These are phyloP conservation scores for Anableps anableps DNA, from an alignment of 2,797 vertebrate species.

Conservation along the genomic window DNA sequence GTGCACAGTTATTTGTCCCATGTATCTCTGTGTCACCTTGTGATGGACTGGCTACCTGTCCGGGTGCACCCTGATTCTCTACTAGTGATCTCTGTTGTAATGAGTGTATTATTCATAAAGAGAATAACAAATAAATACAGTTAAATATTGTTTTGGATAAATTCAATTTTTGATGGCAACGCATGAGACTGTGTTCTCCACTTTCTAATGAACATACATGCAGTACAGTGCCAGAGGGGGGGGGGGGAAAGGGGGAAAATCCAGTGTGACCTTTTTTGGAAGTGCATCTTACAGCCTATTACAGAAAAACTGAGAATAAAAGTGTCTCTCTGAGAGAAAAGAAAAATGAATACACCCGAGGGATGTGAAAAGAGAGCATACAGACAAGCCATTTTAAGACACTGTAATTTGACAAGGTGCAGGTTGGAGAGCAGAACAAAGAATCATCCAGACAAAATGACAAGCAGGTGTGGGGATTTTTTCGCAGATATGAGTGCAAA, in stretches of 20 bases:
- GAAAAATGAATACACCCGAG: constrained; percentile 46
- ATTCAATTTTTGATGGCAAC: not conserved
- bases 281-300: constrained; percentile 32
- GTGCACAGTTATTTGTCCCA: too few species aligned
- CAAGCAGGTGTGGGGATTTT: constrained; percentile 24
- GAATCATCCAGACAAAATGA: constrained; percentile 34
- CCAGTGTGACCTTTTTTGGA: constrained; percentile 22
- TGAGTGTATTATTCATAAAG: not conserved
- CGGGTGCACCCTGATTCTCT: not conserved
- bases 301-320: constrained; percentile 42
- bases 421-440: constrained; percentile 42
- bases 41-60: not conserved
- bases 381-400: constrained; percentile 29
- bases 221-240: not conserved
- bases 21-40: too few species aligned
- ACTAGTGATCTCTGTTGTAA: not conserved
- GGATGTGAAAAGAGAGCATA: constrained; percentile 44
- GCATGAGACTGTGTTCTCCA: not conserved
- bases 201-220: not conserved
- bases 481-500: constrained; percentile 34
- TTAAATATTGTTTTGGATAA: not conserved
- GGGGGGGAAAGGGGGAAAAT: not conserved
- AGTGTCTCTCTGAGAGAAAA: constrained; percentile 45
- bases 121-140: not conserved
- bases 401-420: constrained; percentile 62